These are phyloP conservation scores for Ceratotherium simum DNA, from an alignment of 2,113 vertebrate species.

Conservation along the genomic window DNA sequence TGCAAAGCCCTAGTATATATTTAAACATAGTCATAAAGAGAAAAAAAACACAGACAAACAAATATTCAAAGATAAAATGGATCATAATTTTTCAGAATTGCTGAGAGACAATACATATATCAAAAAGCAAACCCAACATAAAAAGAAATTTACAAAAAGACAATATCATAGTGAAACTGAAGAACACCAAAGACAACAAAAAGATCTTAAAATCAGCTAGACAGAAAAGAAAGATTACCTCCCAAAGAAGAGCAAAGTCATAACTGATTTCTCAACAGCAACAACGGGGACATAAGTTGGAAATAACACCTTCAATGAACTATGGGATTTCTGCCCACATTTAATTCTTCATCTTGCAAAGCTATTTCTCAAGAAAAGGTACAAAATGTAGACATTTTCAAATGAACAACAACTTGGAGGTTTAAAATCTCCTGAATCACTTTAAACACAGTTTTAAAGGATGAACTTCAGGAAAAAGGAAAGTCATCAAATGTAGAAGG, in stretches of 20 bases:
- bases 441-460: not conserved
- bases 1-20: not conserved
- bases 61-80: not conserved
- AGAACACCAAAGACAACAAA: not conserved
- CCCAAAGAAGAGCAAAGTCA: not conserved
- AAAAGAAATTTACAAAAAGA: constrained; percentile 1
- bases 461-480: not conserved
- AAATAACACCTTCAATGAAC: not conserved
- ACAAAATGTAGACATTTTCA: not conserved
- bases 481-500: not conserved
- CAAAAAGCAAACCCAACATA: not conserved
- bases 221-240: not conserved
- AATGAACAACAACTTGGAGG: not conserved
- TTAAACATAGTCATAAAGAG: not conserved
- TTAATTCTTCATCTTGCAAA: not conserved
- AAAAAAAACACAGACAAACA: not conserved
- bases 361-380: not conserved
- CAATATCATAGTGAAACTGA: not conserved
- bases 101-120: not conserved
- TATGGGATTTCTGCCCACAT: not conserved
- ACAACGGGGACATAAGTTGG: not conserved
- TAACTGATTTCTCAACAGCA: not conserved
- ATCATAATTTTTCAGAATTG: not conserved
- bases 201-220: not conserved
- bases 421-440: constrained; percentile 24